These are phyloP conservation scores for Cotesia typhae DNA, from an alignment of 1,140 invertebrate species.

Conservation along the genomic window DNA sequence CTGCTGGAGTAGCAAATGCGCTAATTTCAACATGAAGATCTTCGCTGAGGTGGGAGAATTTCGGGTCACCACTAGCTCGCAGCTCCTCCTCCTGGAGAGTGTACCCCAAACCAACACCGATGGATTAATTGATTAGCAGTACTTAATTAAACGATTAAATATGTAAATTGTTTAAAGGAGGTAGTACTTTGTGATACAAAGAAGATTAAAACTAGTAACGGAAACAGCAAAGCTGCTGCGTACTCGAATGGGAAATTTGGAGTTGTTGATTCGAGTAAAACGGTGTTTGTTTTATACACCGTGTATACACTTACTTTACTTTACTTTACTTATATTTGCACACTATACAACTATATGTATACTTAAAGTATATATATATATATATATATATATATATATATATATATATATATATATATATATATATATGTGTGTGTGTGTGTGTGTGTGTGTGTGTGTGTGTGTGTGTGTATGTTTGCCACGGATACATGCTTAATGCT, in stretches of 20 bases:
- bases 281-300: no score
- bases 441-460: no score
- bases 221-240: constrained; percentile 19
- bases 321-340: no score
- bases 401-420: no score
- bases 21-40: constrained; percentile 92
- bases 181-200: constrained; percentile 4
- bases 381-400: no score
- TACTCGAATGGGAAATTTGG: background rate
- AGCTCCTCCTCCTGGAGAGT: constrained; percentile 82
- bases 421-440: no score
- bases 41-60: constrained; percentile 88
- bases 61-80: constrained; percentile 82
- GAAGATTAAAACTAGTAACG: background rate
- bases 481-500: background rate
- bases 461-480: background rate
- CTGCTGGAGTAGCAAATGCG: constrained; percentile 82
- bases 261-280: no score
- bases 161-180: constrained; percentile 24
- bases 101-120: constrained; percentile 15
- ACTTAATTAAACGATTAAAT: constrained; percentile 34
- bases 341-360: no score
- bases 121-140: constrained; percentile 18
- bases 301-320: no score
- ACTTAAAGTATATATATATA: background rate